These are phyloP conservation scores for Melospiza georgiana DNA, from an alignment of 2,113 vertebrate genomes.

Conservation along the genomic window DNA sequence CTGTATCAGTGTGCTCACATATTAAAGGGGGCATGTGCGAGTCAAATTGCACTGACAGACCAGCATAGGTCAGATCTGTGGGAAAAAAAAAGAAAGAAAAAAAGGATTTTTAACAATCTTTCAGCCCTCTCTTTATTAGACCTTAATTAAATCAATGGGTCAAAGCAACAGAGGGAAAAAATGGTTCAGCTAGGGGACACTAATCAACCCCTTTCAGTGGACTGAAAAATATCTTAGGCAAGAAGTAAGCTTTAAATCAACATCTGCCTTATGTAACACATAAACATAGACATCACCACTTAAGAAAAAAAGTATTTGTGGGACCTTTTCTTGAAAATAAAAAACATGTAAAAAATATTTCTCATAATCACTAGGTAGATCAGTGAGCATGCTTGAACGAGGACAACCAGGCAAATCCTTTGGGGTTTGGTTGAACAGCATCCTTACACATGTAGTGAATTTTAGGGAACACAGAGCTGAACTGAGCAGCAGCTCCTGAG, in stretches of 20 bases:
- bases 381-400: not conserved
- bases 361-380: not conserved
- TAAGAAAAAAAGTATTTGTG: not conserved
- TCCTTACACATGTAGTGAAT: not conserved
- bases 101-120: conserved; percentile 34
- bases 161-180: conserved; percentile 38
- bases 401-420: not conserved
- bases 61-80: conserved; percentile 2
- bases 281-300: not conserved
- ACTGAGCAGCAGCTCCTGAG: not conserved
- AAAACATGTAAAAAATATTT: not conserved
- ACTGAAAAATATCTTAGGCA: not conserved
- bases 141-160: conserved; percentile 59
- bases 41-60: conserved; percentile 27
- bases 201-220: not conserved
- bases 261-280: not conserved
- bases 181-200: conserved; percentile 34
- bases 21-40: not conserved
- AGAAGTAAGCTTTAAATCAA: conserved; percentile 17
- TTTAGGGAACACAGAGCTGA: not conserved
- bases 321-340: not conserved
- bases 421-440: not conserved
- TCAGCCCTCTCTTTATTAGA: conserved; percentile 56
- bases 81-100: not conserved
- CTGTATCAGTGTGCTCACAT: not conserved